Base-by-base conservation (phyloP, 2,797 vertebrate genomes). In the Myoxocephalus aenaeus region DNA sequence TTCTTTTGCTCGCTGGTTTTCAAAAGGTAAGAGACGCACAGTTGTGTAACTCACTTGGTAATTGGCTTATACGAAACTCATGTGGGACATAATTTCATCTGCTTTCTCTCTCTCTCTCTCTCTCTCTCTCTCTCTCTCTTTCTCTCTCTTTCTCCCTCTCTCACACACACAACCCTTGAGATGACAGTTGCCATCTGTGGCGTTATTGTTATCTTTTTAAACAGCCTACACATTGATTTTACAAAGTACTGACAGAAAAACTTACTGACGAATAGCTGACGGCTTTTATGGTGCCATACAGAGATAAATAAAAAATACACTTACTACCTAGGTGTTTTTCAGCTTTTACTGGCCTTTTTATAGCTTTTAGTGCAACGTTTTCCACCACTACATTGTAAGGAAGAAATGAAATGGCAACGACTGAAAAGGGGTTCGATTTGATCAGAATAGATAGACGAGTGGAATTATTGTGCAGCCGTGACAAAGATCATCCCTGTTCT, bases 131-230 rank as follows among this genome's bases (percentile, higher is more conserved):
- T 8, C 40, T 0, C 44, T 15, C 13, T 15, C 29, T 11, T 27
- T 2, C 40, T 42, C 75, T 73, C 63, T 69, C 68, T 73, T 58
- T 13, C 25, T 22, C 40, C 3, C 40, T 0, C 40, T 1, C 20
- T 7, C 69, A 51, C 71, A 73, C 66, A 73, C 65, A 73, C 75
- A 77, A 64, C 77, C 66, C 79, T 81, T 77, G 81, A 90, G 85
- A 84, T 83, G 82, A 84, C 81, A 81, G 85, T 74, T 85, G 6
- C 84, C 82, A 88, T 90, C 82, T 91, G 87, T 83, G 81, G 27
- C 82, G 86, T 81, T 90, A 87, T 88, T 89, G 83, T 87, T 87
- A 83, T 74, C 70, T 85, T 83, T 59, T 86, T 77, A 83, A 78
- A 64, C 86, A 84, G 78, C 83, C 81, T 81, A 65, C 82, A 88